Evolutionary conservation across 2,888 invertebrate genomes (phyloP).

Genomic region (Lydus trimaculatus): DNA sequence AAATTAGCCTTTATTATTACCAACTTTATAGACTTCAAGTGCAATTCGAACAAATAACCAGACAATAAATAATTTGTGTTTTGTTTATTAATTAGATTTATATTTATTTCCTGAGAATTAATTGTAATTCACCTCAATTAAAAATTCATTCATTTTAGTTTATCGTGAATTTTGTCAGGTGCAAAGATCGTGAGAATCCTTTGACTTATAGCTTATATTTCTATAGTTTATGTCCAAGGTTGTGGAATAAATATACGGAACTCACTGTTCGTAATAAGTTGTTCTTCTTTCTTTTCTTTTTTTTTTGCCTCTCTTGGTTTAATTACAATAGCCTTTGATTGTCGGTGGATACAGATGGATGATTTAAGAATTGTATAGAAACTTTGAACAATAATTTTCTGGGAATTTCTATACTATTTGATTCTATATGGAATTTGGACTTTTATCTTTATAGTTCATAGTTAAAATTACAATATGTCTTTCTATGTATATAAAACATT

Average conservation of each 20-base stretch:
- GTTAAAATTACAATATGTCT: too few relatives aligned
- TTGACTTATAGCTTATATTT: neutral
- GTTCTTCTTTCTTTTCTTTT: neutral
- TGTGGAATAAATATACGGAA: neutral
- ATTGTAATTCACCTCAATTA: neutral
- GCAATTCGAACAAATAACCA: neutral
- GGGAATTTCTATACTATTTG: neutral
- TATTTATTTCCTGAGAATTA: neutral
- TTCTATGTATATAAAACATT: too few relatives aligned
- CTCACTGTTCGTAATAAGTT: neutral
- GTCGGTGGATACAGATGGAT: neutral
- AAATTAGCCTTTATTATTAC: neutral
- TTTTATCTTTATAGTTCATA: neutral
- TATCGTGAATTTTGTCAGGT: neutral
- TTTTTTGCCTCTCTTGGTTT: neutral
- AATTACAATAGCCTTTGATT: neutral
- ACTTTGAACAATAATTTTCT: neutral
- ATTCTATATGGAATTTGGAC: neutral
- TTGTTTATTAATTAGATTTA: neutral
- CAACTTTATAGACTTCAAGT: neutral
- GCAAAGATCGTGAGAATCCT: slow-evolving; percentile 1
- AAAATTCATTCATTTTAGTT: neutral
- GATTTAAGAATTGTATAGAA: neutral
- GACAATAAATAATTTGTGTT: neutral
- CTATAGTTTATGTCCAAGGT: neutral